Base-by-base conservation (phyloP, 2,797 vertebrate species). In the Onychomys arenicola region DNA sequence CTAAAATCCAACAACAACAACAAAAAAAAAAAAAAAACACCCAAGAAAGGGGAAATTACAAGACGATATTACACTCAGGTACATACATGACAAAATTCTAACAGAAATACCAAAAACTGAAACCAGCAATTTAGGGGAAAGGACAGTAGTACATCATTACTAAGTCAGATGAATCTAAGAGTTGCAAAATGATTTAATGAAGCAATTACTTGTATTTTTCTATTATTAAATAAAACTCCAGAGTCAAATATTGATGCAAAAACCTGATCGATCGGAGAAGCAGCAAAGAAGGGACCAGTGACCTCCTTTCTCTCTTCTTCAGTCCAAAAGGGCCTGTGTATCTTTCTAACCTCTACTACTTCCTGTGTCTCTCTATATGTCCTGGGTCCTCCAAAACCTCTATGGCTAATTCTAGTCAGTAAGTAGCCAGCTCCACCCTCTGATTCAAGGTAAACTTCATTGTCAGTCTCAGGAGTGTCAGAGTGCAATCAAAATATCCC, bases 121-220 rank as follows among this genome's bases (percentile, higher is more conserved):
- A 91, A n/a, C 43, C 37, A 92, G 34, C 40, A 61, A 49, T 67
- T 93, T 91, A 69, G 5, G 73, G 23, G 78, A 96, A 94, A 84
- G 49, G 49, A 65, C 59, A 73, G 57, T 63, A 73, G 57, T 63
- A 73, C 25, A 29, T 46, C 43, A 25, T 57, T 16, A 80, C 23
- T 32, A 69, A 57, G 2, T 61, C 32, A 49, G 25, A 73, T 61
- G 73, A 84, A 80, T 37, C 82, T 19, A 19, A 92, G 76, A 93
- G 73, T 37, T 55, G n/a, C n/a, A 84, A 76, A 63, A 11, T 73
- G 32, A 76, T 40, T 93, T 86, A 67, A 83, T 83, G 13, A 67
- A n/a, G 6, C 2, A n/a, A 69, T 17, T n/a, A 69, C 34, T n/a
- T 69, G 69, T 69, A 69, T n/a, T 67, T 32, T 69, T 69, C 65